phyloP scores from a whole-genome alignment of 2,888 invertebrate genomes.

The Ecliptopera silaceata region DNA sequence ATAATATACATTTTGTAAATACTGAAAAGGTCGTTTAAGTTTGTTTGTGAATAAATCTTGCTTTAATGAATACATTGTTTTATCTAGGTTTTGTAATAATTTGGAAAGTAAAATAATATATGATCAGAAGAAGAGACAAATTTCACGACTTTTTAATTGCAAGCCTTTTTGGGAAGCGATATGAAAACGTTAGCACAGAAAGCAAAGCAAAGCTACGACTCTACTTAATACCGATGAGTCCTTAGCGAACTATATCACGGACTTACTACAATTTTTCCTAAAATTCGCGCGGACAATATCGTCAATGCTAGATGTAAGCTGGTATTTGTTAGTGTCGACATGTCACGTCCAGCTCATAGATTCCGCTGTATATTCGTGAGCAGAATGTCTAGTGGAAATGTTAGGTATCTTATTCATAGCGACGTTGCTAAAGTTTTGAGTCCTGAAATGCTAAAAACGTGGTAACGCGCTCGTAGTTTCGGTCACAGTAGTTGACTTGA shows the following conservation, averaged over 20 bases:
- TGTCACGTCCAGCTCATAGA: slow-evolving; percentile 52
- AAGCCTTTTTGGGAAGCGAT: too few relatives aligned
- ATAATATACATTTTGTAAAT: too few relatives aligned
- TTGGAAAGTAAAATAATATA: too few relatives aligned
- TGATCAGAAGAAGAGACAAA: too few relatives aligned
- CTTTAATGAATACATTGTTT: too few relatives aligned
- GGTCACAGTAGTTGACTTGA: background rate
- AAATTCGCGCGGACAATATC: slow-evolving; percentile 18
- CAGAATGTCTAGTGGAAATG: slow-evolving; percentile 37
- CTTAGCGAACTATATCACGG: background rate
- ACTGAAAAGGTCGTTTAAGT: too few relatives aligned
- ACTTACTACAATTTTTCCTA: slow-evolving; percentile 13
- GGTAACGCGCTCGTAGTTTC: background rate
- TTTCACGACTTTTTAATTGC: too few relatives aligned
- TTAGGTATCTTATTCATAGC: slow-evolving; percentile 16
- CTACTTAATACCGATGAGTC: background rate
- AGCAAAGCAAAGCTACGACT: background rate
- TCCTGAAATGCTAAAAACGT: background rate
- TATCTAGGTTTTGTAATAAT: too few relatives aligned
- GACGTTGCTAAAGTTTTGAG: background rate
- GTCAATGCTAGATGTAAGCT: slow-evolving; percentile 30
- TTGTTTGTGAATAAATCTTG: too few relatives aligned
- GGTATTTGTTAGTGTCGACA: slow-evolving; percentile 30
- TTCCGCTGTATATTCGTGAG: slow-evolving; percentile 50
- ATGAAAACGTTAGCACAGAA: too few relatives aligned